phyloP scores from a whole-genome alignment of 2,888 invertebrate genomes.

The Drosophila pullipes region DNA sequence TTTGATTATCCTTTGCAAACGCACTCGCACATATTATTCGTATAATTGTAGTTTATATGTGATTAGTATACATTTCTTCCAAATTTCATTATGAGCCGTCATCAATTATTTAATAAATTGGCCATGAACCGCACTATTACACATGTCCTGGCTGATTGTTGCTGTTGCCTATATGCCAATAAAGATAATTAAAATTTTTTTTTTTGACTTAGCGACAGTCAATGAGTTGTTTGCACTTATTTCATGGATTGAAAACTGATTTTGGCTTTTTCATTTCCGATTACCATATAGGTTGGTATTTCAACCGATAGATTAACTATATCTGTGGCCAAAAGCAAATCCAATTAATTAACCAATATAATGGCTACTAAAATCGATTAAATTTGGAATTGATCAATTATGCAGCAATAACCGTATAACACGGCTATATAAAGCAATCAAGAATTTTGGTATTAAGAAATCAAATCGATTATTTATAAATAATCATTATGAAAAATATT shows the following conservation, averaged over 20 bases:
- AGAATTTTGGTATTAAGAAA: background rate
- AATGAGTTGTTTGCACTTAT: background rate
- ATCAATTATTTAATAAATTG: conserved; percentile 55
- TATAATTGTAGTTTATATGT: conserved; percentile 5
- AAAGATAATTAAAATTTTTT: background rate
- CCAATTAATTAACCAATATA: background rate
- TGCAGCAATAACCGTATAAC: background rate
- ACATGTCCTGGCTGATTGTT: background rate
- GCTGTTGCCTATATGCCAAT: conserved; percentile 4
- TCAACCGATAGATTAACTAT: background rate
- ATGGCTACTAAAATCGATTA: background rate
- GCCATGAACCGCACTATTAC: conserved; percentile 2
- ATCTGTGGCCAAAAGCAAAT: background rate
- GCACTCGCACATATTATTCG: conserved; percentile 2
- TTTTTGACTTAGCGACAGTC: background rate
- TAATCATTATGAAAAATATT: background rate
- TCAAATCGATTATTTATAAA: background rate
- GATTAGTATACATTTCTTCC: conserved; percentile 36
- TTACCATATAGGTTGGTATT: background rate
- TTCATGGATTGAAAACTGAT: background rate
- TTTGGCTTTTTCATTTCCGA: background rate
- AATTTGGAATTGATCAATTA: background rate
- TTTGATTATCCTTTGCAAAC: conserved; percentile 34
- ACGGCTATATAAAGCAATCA: background rate
- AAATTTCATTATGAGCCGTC: conserved; percentile 28